Percentiles rank a stretch among this genome's conserved stretches.
These are phyloP conservation scores for Magallana nippona DNA, from an alignment of 2,888 invertebrate species.

Conservation along the genomic window DNA sequence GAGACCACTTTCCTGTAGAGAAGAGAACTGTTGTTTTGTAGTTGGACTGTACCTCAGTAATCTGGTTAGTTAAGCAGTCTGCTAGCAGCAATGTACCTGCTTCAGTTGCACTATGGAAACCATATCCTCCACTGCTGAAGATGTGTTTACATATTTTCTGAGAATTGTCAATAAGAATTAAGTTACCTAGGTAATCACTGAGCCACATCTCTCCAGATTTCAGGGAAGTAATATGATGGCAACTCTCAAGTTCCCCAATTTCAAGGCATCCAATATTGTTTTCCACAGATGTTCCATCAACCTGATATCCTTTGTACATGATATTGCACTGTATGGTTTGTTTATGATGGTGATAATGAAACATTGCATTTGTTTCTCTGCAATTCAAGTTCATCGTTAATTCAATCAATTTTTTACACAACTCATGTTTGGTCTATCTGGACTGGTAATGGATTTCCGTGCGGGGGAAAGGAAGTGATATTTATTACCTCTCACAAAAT, in stretches of 20 bases:
- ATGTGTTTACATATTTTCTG: not conserved
- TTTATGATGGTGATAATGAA: no score
- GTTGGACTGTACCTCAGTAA: not conserved
- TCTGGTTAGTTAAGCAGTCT: not conserved
- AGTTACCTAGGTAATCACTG: not conserved
- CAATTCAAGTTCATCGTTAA: no score
- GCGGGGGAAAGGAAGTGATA: no score
- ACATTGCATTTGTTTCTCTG: no score
- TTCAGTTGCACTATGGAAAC: not conserved
- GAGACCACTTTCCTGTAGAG: constrained; percentile 15
- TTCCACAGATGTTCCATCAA: no score
- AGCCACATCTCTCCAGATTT: not conserved
- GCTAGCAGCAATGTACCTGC: not conserved
- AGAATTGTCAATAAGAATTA: not conserved
- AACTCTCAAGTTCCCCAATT: not conserved
- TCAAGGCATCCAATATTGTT: not conserved
- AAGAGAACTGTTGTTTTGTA: not conserved
- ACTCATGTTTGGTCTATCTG: no score
- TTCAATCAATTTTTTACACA: no score
- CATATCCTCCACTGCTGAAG: not conserved
- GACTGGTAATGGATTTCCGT: no score
- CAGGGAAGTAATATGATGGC: constrained; percentile 2
- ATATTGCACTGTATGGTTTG: no score
- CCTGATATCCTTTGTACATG: no score
- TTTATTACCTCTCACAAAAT: no score